These are phyloP conservation scores for Lithophane leautieri DNA, from an alignment of 2,888 invertebrate genomes.

Conservation along the genomic window DNA sequence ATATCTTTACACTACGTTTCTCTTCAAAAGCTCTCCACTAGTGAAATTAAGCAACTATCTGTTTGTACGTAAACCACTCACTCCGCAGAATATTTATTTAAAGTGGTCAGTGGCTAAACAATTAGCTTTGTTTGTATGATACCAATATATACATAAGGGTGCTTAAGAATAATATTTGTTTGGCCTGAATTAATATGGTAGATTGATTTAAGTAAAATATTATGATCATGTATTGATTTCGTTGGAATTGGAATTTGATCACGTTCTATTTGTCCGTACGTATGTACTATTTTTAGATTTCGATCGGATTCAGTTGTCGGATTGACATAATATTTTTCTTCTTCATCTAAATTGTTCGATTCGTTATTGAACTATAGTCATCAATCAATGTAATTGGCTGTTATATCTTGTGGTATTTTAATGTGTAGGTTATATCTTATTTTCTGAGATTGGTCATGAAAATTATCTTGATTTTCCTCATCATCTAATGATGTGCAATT, in stretches of 20 bases:
- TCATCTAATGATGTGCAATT: constrained; percentile 1
- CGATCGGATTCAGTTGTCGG: neutral
- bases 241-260: constrained; percentile 25
- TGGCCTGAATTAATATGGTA: constrained; percentile 49
- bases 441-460: neutral
- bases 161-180: constrained; percentile 46
- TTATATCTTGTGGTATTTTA: neutral
- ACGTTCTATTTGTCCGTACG: neutral
- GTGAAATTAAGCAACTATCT: constrained; percentile 59
- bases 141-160: constrained; percentile 45
- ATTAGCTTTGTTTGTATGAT: constrained; percentile 50
- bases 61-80: constrained; percentile 60
- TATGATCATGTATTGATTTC: constrained; percentile 25
- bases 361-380: neutral
- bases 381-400: neutral
- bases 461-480: neutral
- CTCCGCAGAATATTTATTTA: constrained; percentile 58
- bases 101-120: constrained; percentile 41
- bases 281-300: constrained; percentile 9
- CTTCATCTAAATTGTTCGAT: neutral
- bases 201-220: constrained; percentile 47
- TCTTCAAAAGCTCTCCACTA: constrained; percentile 53
- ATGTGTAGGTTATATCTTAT: neutral
- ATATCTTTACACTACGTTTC: constrained; percentile 49
- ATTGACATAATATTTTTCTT: neutral